Conservation (phyloP, 2,797 vertebrate genomes). For the Coccyzus lansbergi region DNA sequence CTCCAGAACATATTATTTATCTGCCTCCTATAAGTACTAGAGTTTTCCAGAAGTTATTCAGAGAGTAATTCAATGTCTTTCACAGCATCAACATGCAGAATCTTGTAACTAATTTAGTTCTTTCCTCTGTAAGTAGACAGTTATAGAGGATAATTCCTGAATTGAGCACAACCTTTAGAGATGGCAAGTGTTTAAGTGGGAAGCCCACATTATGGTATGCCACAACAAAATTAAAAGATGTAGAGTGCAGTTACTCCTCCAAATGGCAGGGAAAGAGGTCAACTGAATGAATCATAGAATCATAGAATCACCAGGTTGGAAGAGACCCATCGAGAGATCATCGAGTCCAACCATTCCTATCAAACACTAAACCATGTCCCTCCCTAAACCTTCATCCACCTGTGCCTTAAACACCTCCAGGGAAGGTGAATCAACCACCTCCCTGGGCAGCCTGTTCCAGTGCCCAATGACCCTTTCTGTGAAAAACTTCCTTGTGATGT, state of each 20-base stretch:
- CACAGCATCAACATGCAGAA: not conserved
- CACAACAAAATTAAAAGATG: not conserved
- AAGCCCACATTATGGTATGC: not conserved
- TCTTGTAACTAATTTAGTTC: not conserved
- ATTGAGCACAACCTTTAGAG: not conserved
- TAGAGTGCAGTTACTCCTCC: not conserved
- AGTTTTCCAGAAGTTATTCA: not conserved
- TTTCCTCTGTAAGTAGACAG: not conserved
- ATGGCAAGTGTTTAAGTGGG: not conserved
- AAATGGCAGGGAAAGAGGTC: too few relatives aligned
- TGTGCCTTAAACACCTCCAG: too few relatives aligned
- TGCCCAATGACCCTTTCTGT: too few relatives aligned
- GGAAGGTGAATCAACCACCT: too few relatives aligned
- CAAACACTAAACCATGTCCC: too few relatives aligned
- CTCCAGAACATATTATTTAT: not conserved
- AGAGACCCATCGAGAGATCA: too few relatives aligned
- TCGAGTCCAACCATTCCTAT: too few relatives aligned
- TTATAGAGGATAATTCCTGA: not conserved
- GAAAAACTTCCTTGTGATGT: too few relatives aligned
- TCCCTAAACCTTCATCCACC: too few relatives aligned
- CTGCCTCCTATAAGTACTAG: not conserved
- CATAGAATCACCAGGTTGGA: too few relatives aligned
- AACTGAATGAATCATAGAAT: too few relatives aligned
- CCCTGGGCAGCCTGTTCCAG: too few relatives aligned
- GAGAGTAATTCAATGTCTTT: not conserved